Percentiles rank a stretch among this genome's conserved stretches.
Evolutionary conservation across 1,140 invertebrate genomes (phyloP).

Genomic region (Apis laboriosa): DNA sequence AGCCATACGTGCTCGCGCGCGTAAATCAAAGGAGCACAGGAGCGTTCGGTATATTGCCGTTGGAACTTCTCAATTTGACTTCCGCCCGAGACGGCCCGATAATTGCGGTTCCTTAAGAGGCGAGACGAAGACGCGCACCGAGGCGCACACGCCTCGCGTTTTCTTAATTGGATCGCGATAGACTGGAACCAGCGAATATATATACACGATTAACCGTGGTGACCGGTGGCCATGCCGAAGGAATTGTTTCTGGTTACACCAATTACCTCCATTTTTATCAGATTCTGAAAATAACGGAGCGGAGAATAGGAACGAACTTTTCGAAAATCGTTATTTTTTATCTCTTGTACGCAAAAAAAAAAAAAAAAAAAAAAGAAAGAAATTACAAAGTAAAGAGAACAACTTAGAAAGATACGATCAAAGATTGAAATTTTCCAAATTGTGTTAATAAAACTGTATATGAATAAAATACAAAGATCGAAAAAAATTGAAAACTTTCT

Average conservation of each 20-base stretch:
- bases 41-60: constrained; percentile 36
- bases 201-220: constrained; percentile 25
- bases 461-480: too few species aligned
- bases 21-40: constrained; percentile 40
- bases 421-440: too few species aligned
- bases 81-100: constrained; percentile 56
- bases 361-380: too few species aligned
- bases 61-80: constrained; percentile 72
- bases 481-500: too few species aligned
- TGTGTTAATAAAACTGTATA: too few species aligned
- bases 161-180: constrained; percentile 64
- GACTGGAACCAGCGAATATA: constrained; percentile 19
- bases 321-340: too few species aligned
- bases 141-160: constrained; percentile 38
- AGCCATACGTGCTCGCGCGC: background rate
- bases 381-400: too few species aligned
- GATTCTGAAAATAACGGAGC: background rate
- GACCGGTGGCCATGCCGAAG: background rate
- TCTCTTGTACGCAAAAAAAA: too few species aligned
- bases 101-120: constrained; percentile 66
- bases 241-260: constrained; percentile 28
- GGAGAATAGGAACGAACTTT: too few species aligned
- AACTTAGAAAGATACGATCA: too few species aligned
- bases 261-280: constrained; percentile 28
- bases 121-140: constrained; percentile 51